Conservation (phyloP, 1,140 invertebrate species). For the Drosophila paulistorum region DNA sequence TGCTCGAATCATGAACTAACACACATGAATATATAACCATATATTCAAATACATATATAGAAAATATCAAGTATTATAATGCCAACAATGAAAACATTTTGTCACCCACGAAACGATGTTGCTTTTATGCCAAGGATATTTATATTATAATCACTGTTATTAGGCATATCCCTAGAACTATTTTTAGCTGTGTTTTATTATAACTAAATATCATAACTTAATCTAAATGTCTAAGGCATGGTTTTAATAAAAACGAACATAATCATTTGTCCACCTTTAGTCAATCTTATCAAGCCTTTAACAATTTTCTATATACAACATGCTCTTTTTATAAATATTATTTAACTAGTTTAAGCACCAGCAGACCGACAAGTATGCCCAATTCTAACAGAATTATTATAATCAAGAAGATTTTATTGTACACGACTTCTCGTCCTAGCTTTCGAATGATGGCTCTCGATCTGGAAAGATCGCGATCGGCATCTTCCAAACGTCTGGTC, state of each 20-base stretch:
- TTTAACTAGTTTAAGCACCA: slow-evolving; percentile 69
- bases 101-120: slow-evolving; percentile 36
- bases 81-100: slow-evolving; percentile 34
- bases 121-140: slow-evolving; percentile 56
- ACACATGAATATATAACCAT: slow-evolving; percentile 14
- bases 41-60: slow-evolving; percentile 27
- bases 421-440: slow-evolving; percentile 83
- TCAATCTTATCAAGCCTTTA: slow-evolving; percentile 49
- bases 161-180: slow-evolving; percentile 24
- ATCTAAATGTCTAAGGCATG: slow-evolving; percentile 65
- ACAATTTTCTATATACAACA: not conserved
- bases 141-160: slow-evolving; percentile 51
- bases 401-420: slow-evolving; percentile 84
- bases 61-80: slow-evolving; percentile 56
- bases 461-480: slow-evolving; percentile 83
- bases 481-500: slow-evolving; percentile 83
- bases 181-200: slow-evolving; percentile 75
- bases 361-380: slow-evolving; percentile 61
- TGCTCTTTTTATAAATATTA: not conserved
- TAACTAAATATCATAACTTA: slow-evolving; percentile 49
- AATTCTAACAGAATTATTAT: slow-evolving; percentile 84
- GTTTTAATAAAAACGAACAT: slow-evolving; percentile 46
- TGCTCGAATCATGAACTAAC: slow-evolving; percentile 30
- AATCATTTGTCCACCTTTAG: slow-evolving; percentile 37
- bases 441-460: slow-evolving; percentile 79